These are phyloP conservation scores for Halotydeus destructor DNA, from an alignment of 1,140 invertebrate species.

Conservation along the genomic window DNA sequence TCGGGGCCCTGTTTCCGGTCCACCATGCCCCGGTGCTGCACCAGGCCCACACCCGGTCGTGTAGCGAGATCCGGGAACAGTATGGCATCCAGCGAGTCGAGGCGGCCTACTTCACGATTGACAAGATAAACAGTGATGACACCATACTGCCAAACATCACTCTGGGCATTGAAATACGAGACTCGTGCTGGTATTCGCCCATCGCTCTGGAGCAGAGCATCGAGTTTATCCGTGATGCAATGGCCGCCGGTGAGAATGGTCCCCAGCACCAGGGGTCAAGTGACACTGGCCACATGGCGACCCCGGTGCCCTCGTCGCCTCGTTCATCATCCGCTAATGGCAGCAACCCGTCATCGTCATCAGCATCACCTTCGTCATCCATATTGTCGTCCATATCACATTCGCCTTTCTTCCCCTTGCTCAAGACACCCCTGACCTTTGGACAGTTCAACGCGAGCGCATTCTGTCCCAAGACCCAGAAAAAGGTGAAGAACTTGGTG, in stretches of 20 bases:
- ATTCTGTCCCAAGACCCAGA: slow-evolving; percentile 17
- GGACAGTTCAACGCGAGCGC: slow-evolving; percentile 5
- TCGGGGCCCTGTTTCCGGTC: slow-evolving; percentile 49
- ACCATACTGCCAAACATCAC: slow-evolving; percentile 34
- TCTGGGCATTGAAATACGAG: slow-evolving; percentile 50
- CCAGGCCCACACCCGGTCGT: slow-evolving; percentile 30
- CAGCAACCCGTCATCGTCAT: slow-evolving; percentile 1
- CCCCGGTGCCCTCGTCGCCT: not conserved
- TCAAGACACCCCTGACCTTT: not conserved
- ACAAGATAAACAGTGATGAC: slow-evolving; percentile 30
- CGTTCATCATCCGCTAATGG: not conserved
- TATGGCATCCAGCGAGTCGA: slow-evolving; percentile 59
- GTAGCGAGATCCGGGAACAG: slow-evolving; percentile 42
- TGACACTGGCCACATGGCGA: not conserved
- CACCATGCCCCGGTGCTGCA: slow-evolving; percentile 40
- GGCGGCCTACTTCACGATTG: slow-evolving; percentile 36
- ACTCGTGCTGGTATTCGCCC: slow-evolving; percentile 51
- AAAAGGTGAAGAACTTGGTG: slow-evolving; percentile 33
- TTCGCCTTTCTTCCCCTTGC: slow-evolving; percentile 5
- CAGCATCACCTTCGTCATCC: not conserved
- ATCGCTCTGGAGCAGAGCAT: slow-evolving; percentile 54
- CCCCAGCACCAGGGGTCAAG: slow-evolving; percentile 1
- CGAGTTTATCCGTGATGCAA: slow-evolving; percentile 47
- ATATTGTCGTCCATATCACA: slow-evolving; percentile 3
- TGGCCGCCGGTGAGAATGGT: slow-evolving; percentile 25